Conservation (phyloP, 2,888 invertebrate genomes). For the Synanthedon tipuliformis region DNA sequence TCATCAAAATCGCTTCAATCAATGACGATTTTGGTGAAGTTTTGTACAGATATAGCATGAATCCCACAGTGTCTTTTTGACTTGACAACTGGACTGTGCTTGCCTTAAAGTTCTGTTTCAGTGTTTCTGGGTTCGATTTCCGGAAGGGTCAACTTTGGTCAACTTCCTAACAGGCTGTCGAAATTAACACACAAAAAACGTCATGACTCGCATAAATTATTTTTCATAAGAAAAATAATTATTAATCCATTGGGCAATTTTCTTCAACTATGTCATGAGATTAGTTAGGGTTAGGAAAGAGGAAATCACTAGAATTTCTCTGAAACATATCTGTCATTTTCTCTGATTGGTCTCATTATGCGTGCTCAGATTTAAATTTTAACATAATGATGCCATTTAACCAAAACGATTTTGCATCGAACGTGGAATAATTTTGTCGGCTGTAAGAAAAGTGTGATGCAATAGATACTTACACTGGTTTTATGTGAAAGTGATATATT, state of each 20-base stretch:
- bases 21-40: too few relatives aligned
- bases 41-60: too few relatives aligned
- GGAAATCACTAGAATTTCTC: constrained; percentile 20
- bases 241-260: constrained; percentile 17
- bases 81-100: too few relatives aligned
- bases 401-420: neutral
- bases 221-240: constrained; percentile 11
- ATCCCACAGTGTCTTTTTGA: too few relatives aligned
- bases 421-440: neutral
- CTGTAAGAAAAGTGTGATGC: neutral
- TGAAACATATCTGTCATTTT: constrained; percentile 9
- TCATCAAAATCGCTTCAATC: too few relatives aligned
- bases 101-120: too few relatives aligned
- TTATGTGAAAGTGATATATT: neutral
- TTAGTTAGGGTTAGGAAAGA: constrained; percentile 17
- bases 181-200: neutral
- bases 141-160: too few relatives aligned
- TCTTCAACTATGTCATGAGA: constrained; percentile 19
- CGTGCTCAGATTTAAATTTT: neutral
- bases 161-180: too few relatives aligned
- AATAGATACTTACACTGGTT: neutral
- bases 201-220: constrained; percentile 23
- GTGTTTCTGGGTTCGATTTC: too few relatives aligned
- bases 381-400: neutral
- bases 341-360: constrained; percentile 19